Conservation (phyloP, 1,140 invertebrate genomes). For the Hyles vespertilio region DNA sequence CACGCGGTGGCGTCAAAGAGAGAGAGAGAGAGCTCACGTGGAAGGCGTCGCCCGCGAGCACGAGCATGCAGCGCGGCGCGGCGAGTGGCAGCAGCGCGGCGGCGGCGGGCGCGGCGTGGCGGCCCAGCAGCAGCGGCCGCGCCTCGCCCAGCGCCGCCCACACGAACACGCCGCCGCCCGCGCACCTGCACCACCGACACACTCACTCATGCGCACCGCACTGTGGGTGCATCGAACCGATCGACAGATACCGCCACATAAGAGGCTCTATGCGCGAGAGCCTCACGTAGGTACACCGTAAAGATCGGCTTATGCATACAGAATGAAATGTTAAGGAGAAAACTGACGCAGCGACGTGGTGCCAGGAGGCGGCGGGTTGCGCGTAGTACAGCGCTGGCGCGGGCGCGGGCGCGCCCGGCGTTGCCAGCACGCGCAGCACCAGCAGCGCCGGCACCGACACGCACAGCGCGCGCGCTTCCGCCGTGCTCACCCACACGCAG, state of each 20-base stretch:
- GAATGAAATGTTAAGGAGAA: not conserved
- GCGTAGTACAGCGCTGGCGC: constrained; percentile 28
- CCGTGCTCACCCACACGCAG: constrained; percentile 33
- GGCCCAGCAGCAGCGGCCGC: constrained; percentile 5
- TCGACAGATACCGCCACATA: no score
- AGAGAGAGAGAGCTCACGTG: constrained; percentile 1
- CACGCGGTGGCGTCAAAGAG: no score
- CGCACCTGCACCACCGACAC: constrained; percentile 10
- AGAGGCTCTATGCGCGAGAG: no score
- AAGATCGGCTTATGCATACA: not conserved
- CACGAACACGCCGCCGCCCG: constrained; percentile 14
- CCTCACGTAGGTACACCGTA: no score
- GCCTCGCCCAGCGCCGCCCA: constrained; percentile 14
- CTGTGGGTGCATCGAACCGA: no score
- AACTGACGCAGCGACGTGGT: constrained; percentile 32
- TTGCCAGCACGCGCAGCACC: constrained; percentile 10
- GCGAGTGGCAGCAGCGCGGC: constrained; percentile 21
- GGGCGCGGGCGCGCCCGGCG: constrained; percentile 13
- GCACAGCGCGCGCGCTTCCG: constrained; percentile 23
- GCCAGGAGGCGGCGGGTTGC: constrained; percentile 27
- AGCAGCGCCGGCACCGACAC: constrained; percentile 26
- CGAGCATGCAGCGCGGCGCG: constrained; percentile 25
- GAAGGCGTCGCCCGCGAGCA: constrained; percentile 2
- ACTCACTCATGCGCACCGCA: not conserved
- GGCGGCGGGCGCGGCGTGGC: constrained; percentile 11